Base-by-base conservation (phyloP, 2,797 vertebrate genomes). In the Tauraco hartlaubi region DNA sequence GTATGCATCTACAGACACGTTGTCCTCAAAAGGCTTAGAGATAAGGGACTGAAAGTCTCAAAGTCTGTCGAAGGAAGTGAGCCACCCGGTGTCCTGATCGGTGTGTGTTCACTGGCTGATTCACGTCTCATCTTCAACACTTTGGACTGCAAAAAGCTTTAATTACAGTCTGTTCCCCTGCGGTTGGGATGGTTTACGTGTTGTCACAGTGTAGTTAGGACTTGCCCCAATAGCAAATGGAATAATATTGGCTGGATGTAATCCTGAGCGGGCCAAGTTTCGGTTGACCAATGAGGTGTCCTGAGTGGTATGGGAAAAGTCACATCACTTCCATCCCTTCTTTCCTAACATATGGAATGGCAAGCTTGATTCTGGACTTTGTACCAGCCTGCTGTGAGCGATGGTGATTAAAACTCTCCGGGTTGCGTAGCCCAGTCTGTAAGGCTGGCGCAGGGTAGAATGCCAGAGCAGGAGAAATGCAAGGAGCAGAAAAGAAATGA, bases 211-310 rank as follows among this genome's bases (percentile, higher is more conserved):
- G n/a, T 14, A 33, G 28, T 66, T 37, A 16, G 11, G 16, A 15
- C 14, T n/a, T 48, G 7, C 14, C 20, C 18, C 56, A 18, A 0
- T 1, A 22, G 12, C 4, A 35, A 22, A 51, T 8, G 23, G 21
- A 28, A 12, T 39, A 4, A 29, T 22, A 15, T 5, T 39, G 18
- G 41, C 19, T 74, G 78, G 58, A 46, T 5, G 8, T 10, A 33
- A 12, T 51, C 17, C 31, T 46, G 28, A 2, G 7, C 19, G 31
- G 31, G 3, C 29, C 58, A 22, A 55, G 7, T 9, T 54, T 69
- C 51, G 21, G 7, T 9, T 52, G 22, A 8, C 22, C 31, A 31
- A 1, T 0, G 1, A 48, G 12, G 6, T 44, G 46, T 44, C 46
- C 22, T 44, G 41, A 41, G 33, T 17, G 9, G 16, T 43, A 14